These are phyloP conservation scores for Lasiurus cinereus DNA, from an alignment of 2,113 vertebrate species.

Conservation along the genomic window DNA sequence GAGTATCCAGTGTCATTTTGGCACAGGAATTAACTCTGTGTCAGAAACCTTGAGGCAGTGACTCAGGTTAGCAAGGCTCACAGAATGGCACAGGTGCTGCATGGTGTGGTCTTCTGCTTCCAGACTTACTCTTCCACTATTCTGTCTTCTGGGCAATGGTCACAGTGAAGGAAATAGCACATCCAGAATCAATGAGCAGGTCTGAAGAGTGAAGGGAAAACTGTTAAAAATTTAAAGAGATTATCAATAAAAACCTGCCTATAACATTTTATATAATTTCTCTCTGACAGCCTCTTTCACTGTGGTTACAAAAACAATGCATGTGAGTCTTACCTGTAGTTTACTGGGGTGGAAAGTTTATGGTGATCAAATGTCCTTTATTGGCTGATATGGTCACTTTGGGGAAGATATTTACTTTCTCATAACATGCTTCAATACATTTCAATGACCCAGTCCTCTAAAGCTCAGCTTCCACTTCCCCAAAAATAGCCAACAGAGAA, in stretches of 20 bases:
- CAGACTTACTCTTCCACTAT: neutral
- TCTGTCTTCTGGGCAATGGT: neutral
- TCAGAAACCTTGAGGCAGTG: constrained; percentile 5
- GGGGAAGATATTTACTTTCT: constrained; percentile 60
- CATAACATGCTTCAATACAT: constrained; percentile 43
- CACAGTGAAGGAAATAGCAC: neutral
- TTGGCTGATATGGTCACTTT: constrained; percentile 2
- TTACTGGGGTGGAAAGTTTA: constrained; percentile 17
- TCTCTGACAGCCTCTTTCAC: neutral
- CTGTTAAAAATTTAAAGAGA: neutral
- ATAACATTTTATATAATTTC: neutral
- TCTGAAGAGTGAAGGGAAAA: too few relatives aligned
- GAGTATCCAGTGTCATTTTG: neutral
- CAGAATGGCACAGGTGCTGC: neutral
- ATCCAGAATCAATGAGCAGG: neutral
- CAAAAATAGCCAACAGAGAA: neutral
- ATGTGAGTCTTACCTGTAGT: neutral
- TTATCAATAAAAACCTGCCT: neutral
- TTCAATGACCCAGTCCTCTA: constrained; percentile 29
- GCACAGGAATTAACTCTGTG: neutral
- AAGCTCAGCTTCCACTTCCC: neutral
- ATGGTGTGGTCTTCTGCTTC: neutral
- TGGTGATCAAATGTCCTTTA: neutral
- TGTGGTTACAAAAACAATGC: constrained; percentile 27
- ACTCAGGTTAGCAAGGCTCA: neutral